Evolutionary conservation across 1,140 invertebrate genomes (phyloP).

Genomic region (Polypedilum vanderplanki): DNA sequence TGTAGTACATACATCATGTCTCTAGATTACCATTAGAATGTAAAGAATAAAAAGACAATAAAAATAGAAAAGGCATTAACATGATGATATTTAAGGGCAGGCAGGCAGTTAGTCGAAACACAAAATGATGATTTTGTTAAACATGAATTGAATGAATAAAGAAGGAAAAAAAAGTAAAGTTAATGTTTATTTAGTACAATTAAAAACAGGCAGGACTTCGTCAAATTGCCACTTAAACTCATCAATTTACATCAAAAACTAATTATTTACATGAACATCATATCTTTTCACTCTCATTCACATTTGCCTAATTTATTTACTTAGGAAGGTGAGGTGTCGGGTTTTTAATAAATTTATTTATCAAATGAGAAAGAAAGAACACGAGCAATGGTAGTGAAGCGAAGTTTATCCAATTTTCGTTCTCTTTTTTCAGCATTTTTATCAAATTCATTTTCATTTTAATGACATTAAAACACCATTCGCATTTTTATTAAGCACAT

Average conservation of each 20-base stretch:
- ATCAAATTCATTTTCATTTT: conserved; percentile 28
- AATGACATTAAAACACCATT: conserved; percentile 28
- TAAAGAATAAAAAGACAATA: too few species aligned
- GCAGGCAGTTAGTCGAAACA: neutral
- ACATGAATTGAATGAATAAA: conserved; percentile 1
- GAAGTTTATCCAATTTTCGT: neutral
- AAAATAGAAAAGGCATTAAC: too few species aligned
- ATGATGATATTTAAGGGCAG: neutral
- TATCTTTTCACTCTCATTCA: neutral
- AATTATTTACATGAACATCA: conserved; percentile 5
- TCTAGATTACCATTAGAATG: too few species aligned
- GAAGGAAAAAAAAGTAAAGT: neutral
- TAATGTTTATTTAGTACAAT: conserved; percentile 8
- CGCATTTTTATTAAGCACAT: conserved; percentile 23
- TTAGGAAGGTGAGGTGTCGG: neutral
- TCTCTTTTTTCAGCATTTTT: conserved; percentile 1
- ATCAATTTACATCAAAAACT: conserved; percentile 14
- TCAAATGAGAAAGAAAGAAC: neutral
- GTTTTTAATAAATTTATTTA: neutral
- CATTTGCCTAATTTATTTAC: conserved; percentile 7
- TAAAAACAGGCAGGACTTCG: conserved; percentile 13
- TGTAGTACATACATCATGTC: too few species aligned
- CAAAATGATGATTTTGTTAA: conserved; percentile 19
- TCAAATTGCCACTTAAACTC: conserved; percentile 15
- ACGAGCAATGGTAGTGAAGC: neutral